phyloP scores from a whole-genome alignment of 1,140 invertebrate genomes.

The Lordiphosa stackelbergi region DNA sequence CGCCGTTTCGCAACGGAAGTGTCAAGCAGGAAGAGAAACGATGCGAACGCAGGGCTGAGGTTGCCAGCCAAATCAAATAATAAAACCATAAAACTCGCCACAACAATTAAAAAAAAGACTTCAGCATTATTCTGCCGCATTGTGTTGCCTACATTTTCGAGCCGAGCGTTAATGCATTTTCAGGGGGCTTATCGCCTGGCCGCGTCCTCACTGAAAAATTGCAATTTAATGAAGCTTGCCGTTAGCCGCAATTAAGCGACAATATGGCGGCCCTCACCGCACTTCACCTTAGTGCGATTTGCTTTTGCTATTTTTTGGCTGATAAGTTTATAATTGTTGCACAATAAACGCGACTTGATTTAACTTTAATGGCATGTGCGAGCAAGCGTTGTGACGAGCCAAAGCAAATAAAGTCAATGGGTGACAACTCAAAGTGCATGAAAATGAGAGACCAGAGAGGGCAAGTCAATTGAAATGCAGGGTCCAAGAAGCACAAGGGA shows the following conservation, averaged over 20 bases:
- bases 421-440: slow-evolving; percentile 31
- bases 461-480: slow-evolving; percentile 66
- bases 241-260: slow-evolving; percentile 59
- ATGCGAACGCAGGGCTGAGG: slow-evolving; percentile 1
- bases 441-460: slow-evolving; percentile 7
- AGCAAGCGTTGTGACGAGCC: slow-evolving; percentile 40
- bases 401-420: slow-evolving; percentile 48
- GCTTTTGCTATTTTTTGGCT: too few species aligned
- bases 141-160: slow-evolving; percentile 44
- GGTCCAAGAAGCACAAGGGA: slow-evolving; percentile 26
- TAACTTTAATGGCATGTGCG: slow-evolving; percentile 46
- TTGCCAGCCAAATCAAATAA: slow-evolving; percentile 57
- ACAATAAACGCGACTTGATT: slow-evolving; percentile 41
- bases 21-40: slow-evolving; percentile 16
- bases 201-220: slow-evolving; percentile 39
- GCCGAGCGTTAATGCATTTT: slow-evolving; percentile 46
- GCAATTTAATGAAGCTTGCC: slow-evolving; percentile 69
- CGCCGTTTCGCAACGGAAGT: slow-evolving; percentile 53
- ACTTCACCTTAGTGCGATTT: too few species aligned
- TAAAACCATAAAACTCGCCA: slow-evolving; percentile 65
- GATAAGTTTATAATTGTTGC: too few species aligned
- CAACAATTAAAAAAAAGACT: slow-evolving; percentile 56
- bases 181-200: slow-evolving; percentile 32
- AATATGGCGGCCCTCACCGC: slow-evolving; percentile 3
- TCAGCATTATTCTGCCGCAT: neutral